These are phyloP conservation scores for Drosophila equinoxialis DNA, from an alignment of 1,140 invertebrate species.

Conservation along the genomic window DNA sequence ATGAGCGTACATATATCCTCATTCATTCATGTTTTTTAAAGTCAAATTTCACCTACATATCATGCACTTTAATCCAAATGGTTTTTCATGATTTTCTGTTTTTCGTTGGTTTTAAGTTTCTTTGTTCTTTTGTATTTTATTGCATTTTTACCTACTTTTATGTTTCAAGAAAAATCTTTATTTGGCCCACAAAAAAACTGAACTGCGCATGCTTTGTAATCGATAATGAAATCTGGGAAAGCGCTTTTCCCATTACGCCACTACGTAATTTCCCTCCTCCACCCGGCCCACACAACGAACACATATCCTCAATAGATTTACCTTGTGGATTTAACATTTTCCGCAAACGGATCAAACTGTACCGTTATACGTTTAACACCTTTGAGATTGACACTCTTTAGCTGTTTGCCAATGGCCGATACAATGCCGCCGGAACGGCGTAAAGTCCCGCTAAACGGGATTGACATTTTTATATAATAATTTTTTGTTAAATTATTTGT, in stretches of 20 bases:
- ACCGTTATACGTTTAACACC: conserved; percentile 90
- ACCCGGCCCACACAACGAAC: not conserved
- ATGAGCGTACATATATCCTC: not conserved
- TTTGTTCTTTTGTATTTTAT: conserved; percentile 18
- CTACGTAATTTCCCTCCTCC: not conserved
- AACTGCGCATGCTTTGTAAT: conserved; percentile 73
- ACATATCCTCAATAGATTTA: conserved; percentile 72
- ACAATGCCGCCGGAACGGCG: conserved; percentile 86
- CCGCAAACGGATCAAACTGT: conserved; percentile 92
- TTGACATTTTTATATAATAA: conserved; percentile 84
- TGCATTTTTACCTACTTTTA: conserved; percentile 49
- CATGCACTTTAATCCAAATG: conserved; percentile 46
- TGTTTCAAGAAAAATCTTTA: conserved; percentile 64
- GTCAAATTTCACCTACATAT: conserved; percentile 18
- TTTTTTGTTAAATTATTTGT: conserved; percentile 24
- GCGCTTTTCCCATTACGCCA: conserved; percentile 60
- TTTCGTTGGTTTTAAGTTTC: conserved; percentile 20
- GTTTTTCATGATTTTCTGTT: conserved; percentile 27
- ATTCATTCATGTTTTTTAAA: not conserved
- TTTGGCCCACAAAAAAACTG: conserved; percentile 16
- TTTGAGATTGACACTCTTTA: conserved; percentile 89
- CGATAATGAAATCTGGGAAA: conserved; percentile 64
- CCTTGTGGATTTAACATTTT: conserved; percentile 88
- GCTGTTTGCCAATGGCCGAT: conserved; percentile 88
- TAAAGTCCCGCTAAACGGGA: conserved; percentile 87